Base-by-base conservation (phyloP, 2,888 invertebrate genomes). In the Nasonia oneida region DNA sequence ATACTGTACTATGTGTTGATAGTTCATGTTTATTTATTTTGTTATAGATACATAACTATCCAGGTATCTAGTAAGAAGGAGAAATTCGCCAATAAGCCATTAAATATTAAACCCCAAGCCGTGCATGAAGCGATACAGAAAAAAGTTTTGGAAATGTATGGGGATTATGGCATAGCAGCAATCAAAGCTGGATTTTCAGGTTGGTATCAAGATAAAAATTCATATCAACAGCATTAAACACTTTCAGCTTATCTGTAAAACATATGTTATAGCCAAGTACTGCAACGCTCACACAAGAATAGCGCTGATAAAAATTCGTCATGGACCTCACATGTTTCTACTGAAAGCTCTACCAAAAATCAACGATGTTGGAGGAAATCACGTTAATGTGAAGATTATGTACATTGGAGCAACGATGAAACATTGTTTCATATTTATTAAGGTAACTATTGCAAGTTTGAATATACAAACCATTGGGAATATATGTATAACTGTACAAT, bases 381-480 rank as follows among this genome's bases (percentile, higher is more conserved):
- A 94, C 78, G 96, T 96, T 0, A 94, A 93, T 81, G 92, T 97
- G 39, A 95, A 94, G 79, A 96, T 96, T 29, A 92, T 97, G 5
- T 97, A 97, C 92, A 94, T 95, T 1, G 97, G 97, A 37, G 97
- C 97, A 3, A 97, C 97, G 23, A 94, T 97, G 81, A 96, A 96
- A 93, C 96, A 97, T 88, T 97, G 97, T 93, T 97, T 96, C 91
- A 95, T 95, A 89, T 97, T 96, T 91, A 95, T 97, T 33, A 91
- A 92, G 90, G 94, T 94, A 89, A 90, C 89, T 87, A 53, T 80
- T 81, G 87, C 33, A 14, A 29, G 47, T 71, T 81, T 39, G 5
- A 29, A 70, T 71, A 18, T 80, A 39, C 18, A 47, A 53, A 53
- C 8, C 23, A 6, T 61, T 18, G n/a, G n/a, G 57, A 23, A n/a